A percentile compares a stretch with the other conserved stretches of the same genome.
phyloP scores from a whole-genome alignment of 2,888 invertebrate genomes.

The Stegana nigrithorax region DNA sequence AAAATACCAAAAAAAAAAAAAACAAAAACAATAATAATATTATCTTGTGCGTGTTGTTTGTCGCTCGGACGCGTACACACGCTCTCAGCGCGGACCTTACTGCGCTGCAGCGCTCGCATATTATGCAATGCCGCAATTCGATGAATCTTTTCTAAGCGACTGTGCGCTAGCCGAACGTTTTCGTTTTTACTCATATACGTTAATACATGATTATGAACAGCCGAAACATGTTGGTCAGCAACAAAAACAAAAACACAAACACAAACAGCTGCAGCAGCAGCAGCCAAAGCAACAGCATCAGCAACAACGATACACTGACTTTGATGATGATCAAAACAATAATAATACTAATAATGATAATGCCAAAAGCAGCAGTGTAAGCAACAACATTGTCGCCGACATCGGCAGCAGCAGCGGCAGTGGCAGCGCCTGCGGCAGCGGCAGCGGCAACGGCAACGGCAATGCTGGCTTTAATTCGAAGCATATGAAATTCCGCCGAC shows the following conservation, averaged over 20 bases:
- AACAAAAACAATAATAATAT: slow-evolving; percentile 8
- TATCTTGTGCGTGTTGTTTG: not conserved
- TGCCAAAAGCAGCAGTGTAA: slow-evolving; percentile 10
- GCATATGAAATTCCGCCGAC: slow-evolving; percentile 54
- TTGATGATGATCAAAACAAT: slow-evolving; percentile 12
- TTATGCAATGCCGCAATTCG: slow-evolving; percentile 67
- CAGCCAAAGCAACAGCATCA: not conserved
- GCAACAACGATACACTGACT: not conserved
- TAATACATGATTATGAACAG: slow-evolving; percentile 34
- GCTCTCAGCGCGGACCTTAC: not conserved
- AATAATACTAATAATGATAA: not conserved
- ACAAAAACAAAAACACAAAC: slow-evolving; percentile 22
- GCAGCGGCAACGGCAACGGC: not conserved
- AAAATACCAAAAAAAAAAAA: slow-evolving; percentile 19
- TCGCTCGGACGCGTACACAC: not conserved
- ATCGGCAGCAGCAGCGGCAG: slow-evolving; percentile 13
- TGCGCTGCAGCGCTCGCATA: slow-evolving; percentile 14
- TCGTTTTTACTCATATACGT: slow-evolving; percentile 59
- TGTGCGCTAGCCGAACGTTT: slow-evolving; percentile 61
- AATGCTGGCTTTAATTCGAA: slow-evolving; percentile 13
- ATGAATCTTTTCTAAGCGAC: slow-evolving; percentile 65
- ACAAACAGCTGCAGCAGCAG: slow-evolving; percentile 16
- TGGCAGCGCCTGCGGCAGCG: slow-evolving; percentile 16
- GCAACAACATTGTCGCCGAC: slow-evolving; percentile 11
- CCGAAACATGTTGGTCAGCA: slow-evolving; percentile 16